Conservation (phyloP, 2,888 invertebrate species). For the Sipha maydis region DNA sequence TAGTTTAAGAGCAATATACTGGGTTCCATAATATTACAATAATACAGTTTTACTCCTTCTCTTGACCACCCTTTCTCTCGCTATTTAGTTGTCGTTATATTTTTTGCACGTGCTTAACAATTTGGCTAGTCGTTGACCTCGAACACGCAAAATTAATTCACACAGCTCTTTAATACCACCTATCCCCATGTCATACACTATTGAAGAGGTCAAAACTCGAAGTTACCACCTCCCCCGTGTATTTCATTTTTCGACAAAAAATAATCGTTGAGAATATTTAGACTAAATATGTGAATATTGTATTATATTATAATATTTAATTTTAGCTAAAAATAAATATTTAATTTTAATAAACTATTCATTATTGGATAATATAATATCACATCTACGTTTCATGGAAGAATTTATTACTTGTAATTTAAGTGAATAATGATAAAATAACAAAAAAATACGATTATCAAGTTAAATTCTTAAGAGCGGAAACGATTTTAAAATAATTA, state of each 20-base stretch:
- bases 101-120: slow-evolving; percentile 47
- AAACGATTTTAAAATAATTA: too few species aligned
- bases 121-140: slow-evolving; percentile 61
- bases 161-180: slow-evolving; percentile 34
- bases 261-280: neutral
- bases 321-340: neutral
- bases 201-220: slow-evolving; percentile 46
- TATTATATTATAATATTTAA: neutral
- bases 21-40: slow-evolving; percentile 24
- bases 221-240: slow-evolving; percentile 7
- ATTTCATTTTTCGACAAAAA: neutral
- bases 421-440: neutral
- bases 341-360: neutral
- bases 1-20: slow-evolving; percentile 1
- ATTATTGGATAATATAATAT: neutral
- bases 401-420: neutral
- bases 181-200: slow-evolving; percentile 25
- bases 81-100: neutral
- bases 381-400: neutral
- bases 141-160: slow-evolving; percentile 56
- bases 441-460: neutral
- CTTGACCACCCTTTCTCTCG: neutral
- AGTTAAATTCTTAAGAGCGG: neutral
- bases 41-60: slow-evolving; percentile 43
- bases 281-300: neutral